phyloP scores from a whole-genome alignment of 2,888 invertebrate species.

The Drosophila infuscata region DNA sequence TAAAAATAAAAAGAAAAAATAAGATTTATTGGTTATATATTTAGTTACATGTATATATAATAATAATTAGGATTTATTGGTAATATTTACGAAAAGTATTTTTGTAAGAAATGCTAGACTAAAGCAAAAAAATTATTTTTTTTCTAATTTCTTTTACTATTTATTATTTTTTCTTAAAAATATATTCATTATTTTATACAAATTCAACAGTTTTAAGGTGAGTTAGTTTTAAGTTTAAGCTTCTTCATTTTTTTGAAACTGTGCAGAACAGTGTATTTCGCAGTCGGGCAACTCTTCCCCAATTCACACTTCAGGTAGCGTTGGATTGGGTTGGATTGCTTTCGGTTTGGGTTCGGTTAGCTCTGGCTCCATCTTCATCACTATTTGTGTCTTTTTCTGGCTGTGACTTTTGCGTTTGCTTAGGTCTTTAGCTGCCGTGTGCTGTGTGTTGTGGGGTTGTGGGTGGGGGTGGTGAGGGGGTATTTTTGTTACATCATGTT shows the following conservation, averaged over 20 bases:
- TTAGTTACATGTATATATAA: too few relatives aligned
- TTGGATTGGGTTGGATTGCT: slow-evolving; percentile 29
- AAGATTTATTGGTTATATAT: background rate
- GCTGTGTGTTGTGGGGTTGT: background rate
- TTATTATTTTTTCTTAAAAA: background rate
- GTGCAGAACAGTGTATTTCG: background rate
- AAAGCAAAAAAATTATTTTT: background rate
- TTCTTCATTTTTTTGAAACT: background rate
- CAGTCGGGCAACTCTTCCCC: background rate
- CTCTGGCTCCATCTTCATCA: slow-evolving; percentile 14
- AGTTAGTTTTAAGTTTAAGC: background rate
- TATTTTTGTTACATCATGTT: slow-evolving; percentile 70
- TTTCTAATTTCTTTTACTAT: background rate
- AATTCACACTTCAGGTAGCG: slow-evolving; percentile 27
- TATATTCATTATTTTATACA: background rate
- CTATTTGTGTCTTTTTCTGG: background rate
- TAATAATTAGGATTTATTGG: too few relatives aligned
- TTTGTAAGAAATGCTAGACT: too few relatives aligned
- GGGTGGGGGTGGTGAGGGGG: background rate
- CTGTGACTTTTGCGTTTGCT: slow-evolving; percentile 44
- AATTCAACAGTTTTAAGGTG: background rate
- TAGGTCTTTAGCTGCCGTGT: slow-evolving; percentile 56
- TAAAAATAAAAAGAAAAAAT: background rate
- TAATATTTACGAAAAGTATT: too few relatives aligned
- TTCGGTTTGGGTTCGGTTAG: slow-evolving; percentile 25